Evolutionary conservation across 2,888 invertebrate genomes (phyloP), one percentile per base, ranked within the genome.

Genomic region (Odontocolon sp.): DNA sequence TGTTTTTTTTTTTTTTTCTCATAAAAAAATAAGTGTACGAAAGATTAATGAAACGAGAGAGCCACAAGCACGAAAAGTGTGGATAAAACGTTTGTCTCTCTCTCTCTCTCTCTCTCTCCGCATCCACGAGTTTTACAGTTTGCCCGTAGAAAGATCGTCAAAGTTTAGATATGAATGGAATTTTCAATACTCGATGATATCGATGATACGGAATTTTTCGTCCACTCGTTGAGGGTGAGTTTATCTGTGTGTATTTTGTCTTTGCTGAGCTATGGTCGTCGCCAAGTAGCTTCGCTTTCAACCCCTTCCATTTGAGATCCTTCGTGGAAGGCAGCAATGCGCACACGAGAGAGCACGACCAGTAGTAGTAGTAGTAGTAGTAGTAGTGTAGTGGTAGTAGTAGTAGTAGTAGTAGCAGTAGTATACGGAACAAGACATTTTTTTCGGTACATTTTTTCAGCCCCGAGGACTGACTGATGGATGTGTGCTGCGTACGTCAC

Each of bases 171-270:
- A 80, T 83, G 79, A 72, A 74, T 83, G 80, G 78, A 82, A 82
- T 57, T 77, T n/a, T 80, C 80, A 74, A 85, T 85, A 84, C 28
- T n/a, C 76, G 78, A 78, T n/a, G n/a, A n/a, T n/a, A n/a, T n/a
- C n/a, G 72, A 81, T 82, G 69, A 68, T 63, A 69, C 64, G 38
- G 77, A 66, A 23, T 42, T 63, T 64, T 40, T 70, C 63, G 33
- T 67, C 40, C 5, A 38, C 11, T 31, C 21, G 38, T 47, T 59
- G 45, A 64, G 70, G 70, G 76, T 79, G 45, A 76, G 79, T 78
- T 69, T 47, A 23, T 11, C 1, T 14, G 26, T 9, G 26, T 9
- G 6, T 16, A n/a, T 63, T 63, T 70, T 56, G 11, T 5, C 28
- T 16, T 3, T n/a, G n/a, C 2, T 8, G 6, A 9, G 2, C 2